These are phyloP conservation scores for Villa cingulata DNA, from an alignment of 2,888 invertebrate species.

Conservation along the genomic window DNA sequence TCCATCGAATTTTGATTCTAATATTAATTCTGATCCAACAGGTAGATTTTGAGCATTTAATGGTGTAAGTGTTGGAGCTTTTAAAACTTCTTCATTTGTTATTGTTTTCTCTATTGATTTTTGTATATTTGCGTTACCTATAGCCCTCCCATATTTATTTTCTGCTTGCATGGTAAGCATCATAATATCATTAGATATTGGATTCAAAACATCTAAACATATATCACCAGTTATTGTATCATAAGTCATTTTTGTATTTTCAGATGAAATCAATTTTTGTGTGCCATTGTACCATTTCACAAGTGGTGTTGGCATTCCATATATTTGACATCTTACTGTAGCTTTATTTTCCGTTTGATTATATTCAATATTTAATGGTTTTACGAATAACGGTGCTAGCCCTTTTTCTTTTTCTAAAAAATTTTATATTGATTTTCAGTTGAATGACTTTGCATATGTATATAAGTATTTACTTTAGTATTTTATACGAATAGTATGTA, in stretches of 20 bases:
- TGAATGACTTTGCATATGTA: too few species aligned
- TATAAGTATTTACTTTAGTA: too few species aligned
- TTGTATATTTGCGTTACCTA: constrained; percentile 58
- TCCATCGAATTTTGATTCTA: constrained; percentile 61
- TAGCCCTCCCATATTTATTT: constrained; percentile 58
- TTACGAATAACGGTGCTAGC: constrained; percentile 48
- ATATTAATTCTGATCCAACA: constrained; percentile 51
- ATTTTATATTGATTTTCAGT: not conserved
- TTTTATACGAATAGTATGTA: too few species aligned
- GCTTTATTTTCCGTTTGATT: constrained; percentile 49
- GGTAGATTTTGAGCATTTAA: constrained; percentile 60
- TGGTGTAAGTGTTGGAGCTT: constrained; percentile 65
- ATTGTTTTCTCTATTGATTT: constrained; percentile 35
- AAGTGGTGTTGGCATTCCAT: constrained; percentile 53
- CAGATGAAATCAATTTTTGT: constrained; percentile 45
- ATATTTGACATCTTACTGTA: constrained; percentile 50
- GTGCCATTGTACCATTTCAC: constrained; percentile 56
- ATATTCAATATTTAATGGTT: constrained; percentile 51
- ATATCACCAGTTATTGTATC: constrained; percentile 49
- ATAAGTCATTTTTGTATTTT: constrained; percentile 43
- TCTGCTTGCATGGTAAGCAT: constrained; percentile 56
- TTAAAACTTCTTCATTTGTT: constrained; percentile 32
- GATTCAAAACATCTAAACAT: constrained; percentile 48
- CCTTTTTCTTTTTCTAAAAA: constrained; percentile 55
- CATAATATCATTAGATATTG: constrained; percentile 51